Evolutionary conservation across 1,140 invertebrate genomes (phyloP).

Genomic region (Carposina sasakii): DNA sequence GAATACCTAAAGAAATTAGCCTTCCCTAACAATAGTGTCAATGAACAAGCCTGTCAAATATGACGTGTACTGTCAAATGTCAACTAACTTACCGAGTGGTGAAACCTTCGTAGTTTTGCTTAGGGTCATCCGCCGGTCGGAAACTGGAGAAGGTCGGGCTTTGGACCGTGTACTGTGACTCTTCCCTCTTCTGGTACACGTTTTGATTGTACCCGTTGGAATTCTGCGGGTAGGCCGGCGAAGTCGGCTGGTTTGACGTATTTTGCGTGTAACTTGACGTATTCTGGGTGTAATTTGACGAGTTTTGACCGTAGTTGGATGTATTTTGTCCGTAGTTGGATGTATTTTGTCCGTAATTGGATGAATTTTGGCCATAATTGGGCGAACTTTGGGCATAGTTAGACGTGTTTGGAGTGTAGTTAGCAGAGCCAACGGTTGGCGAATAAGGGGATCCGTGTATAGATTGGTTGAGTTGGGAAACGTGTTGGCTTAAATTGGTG

Average conservation of each 20-base stretch:
- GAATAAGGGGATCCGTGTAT: constrained; percentile 15
- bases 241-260: constrained; percentile 10
- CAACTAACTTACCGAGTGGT: constrained; percentile 72
- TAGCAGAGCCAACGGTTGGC: constrained; percentile 5
- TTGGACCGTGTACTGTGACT: constrained; percentile 45
- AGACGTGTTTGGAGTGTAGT: constrained; percentile 5
- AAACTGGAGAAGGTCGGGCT: constrained; percentile 65
- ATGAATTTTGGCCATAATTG: neutral
- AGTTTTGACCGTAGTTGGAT: constrained; percentile 4
- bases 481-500: constrained; percentile 24
- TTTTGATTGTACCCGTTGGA: constrained; percentile 1
- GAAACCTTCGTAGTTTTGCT: constrained; percentile 75
- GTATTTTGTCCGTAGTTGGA: constrained; percentile 10
- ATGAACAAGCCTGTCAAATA: neutral
- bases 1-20: no score
- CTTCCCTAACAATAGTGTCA: no score
- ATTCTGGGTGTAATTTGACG: constrained; percentile 11
- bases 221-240: constrained; percentile 9
- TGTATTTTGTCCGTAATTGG: constrained; percentile 8
- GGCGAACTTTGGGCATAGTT: constrained; percentile 10
- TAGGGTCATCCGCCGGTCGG: constrained; percentile 51
- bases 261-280: constrained; percentile 14
- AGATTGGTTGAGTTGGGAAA: constrained; percentile 29
- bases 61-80: neutral
- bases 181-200: constrained; percentile 21